phyloP scores from a whole-genome alignment of 2,888 invertebrate species.

The Cryptocheilus praepositus region DNA sequence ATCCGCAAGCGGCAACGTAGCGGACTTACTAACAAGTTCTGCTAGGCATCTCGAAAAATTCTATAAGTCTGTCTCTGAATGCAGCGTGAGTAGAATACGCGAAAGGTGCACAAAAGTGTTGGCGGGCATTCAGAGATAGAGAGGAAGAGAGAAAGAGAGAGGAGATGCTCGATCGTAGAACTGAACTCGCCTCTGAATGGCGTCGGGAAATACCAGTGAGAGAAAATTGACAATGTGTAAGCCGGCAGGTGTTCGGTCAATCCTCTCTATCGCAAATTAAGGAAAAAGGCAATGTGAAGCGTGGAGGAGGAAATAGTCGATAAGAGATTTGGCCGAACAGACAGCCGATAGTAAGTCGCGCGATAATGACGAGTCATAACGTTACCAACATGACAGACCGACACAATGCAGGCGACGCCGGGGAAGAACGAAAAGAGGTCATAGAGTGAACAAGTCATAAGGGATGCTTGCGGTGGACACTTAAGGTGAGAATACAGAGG shows the following conservation, averaged over 20 bases:
- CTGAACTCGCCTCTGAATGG: too few species aligned
- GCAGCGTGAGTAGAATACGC: too few species aligned
- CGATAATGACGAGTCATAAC: constrained; percentile 13
- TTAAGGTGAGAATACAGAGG: constrained; percentile 34
- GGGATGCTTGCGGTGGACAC: constrained; percentile 31
- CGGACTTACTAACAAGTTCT: too few species aligned
- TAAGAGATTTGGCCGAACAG: constrained; percentile 10
- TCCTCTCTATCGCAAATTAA: too few species aligned
- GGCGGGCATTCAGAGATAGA: neutral
- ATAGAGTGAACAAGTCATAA: constrained; percentile 11
- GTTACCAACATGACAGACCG: constrained; percentile 9
- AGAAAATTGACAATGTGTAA: constrained; percentile 2
- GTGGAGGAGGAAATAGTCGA: constrained; percentile 4
- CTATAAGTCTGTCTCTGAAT: too few species aligned
- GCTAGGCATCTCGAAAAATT: too few species aligned
- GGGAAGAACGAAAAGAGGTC: neutral
- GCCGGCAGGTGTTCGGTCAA: too few species aligned
- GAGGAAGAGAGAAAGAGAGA: neutral
- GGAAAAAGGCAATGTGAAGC: neutral
- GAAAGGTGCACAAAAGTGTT: neutral
- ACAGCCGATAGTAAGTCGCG: constrained; percentile 3
- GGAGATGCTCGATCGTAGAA: neutral
- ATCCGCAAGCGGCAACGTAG: too few species aligned
- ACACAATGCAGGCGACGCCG: constrained; percentile 13
- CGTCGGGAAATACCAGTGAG: neutral